Evolutionary conservation across 2,888 invertebrate genomes (phyloP).

Genomic region (Drosophila birchii): DNA sequence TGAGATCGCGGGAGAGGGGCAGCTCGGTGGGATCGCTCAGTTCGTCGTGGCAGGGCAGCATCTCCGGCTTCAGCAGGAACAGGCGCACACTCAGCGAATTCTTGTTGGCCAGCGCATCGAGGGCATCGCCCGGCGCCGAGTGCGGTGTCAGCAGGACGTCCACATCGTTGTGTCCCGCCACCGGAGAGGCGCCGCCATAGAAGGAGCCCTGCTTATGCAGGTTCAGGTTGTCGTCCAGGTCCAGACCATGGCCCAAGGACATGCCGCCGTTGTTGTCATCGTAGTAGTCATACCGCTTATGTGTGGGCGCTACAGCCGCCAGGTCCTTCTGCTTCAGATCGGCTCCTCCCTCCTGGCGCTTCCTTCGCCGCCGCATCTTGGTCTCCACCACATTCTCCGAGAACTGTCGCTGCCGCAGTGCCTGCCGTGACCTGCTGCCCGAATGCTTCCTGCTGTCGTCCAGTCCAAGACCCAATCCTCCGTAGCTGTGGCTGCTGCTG

Average conservation of each 20-base stretch:
- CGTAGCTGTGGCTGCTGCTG: conserved; percentile 48
- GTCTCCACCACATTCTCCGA: conserved; percentile 65
- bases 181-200: conserved; percentile 50
- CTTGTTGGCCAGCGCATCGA: conserved; percentile 64
- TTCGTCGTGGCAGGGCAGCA: conserved; percentile 87
- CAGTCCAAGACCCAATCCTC: conserved; percentile 46
- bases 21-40: conserved; percentile 88
- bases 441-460: conserved; percentile 63
- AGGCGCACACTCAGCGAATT: conserved; percentile 82
- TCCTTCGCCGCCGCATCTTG: conserved; percentile 62
- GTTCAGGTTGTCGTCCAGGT: conserved; percentile 79
- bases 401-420: conserved; percentile 75
- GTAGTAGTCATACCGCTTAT: conserved; percentile 73
- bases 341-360: conserved; percentile 39
- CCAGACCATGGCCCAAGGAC: conserved; percentile 55
- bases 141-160: conserved; percentile 53
- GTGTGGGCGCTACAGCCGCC: conserved; percentile 63
- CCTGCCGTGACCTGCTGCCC: conserved; percentile 66
- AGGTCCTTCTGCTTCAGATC: conserved; percentile 35
- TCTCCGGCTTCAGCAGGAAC: conserved; percentile 86
- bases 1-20: conserved; percentile 86
- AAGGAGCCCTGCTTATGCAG: conserved; percentile 72
- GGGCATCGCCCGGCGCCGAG: conserved; percentile 50
- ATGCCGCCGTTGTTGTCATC: conserved; percentile 63
- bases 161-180: conserved; percentile 63